Evolutionary conservation across 1,140 invertebrate genomes (phyloP).

Genomic region (Ips typographus): DNA sequence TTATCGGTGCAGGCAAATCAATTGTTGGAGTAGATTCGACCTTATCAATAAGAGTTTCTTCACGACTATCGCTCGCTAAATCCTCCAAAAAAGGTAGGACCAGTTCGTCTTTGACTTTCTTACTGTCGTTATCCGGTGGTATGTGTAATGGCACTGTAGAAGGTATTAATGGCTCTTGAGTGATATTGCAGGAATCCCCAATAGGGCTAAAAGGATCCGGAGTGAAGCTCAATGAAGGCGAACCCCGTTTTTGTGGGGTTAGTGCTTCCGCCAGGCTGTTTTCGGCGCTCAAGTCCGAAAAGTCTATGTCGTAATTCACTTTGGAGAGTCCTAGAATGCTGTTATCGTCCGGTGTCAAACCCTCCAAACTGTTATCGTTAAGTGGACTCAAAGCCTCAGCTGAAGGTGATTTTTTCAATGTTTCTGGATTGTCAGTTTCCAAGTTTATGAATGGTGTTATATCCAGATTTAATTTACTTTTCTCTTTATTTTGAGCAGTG

Average conservation of each 20-base stretch:
- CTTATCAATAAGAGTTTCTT: constrained; percentile 61
- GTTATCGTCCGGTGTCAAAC: constrained; percentile 62
- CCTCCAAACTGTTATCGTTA: constrained; percentile 52
- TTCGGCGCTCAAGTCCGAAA: constrained; percentile 68
- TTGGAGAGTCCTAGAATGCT: constrained; percentile 61
- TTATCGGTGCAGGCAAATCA: constrained; percentile 60
- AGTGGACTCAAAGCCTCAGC: constrained; percentile 41
- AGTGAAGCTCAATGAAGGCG: constrained; percentile 42
- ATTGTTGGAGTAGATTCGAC: constrained; percentile 58
- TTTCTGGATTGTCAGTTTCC: constrained; percentile 2
- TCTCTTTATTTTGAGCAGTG: constrained; percentile 59
- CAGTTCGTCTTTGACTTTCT: constrained; percentile 48
- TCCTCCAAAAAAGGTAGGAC: constrained; percentile 51
- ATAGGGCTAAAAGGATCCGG: constrained; percentile 52
- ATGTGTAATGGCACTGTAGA: constrained; percentile 33
- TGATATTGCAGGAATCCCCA: constrained; percentile 41
- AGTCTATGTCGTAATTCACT: constrained; percentile 72
- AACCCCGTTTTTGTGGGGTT: constrained; percentile 48
- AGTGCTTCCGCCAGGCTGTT: constrained; percentile 65
- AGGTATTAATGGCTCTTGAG: constrained; percentile 44
- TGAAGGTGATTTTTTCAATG: background rate
- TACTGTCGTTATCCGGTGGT: constrained; percentile 8
- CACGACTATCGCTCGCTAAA: constrained; percentile 51
- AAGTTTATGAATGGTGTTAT: constrained; percentile 41
- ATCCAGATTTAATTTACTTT: constrained; percentile 44